Conservation (phyloP, 2,797 vertebrate species). For the Scarus forsteni region DNA sequence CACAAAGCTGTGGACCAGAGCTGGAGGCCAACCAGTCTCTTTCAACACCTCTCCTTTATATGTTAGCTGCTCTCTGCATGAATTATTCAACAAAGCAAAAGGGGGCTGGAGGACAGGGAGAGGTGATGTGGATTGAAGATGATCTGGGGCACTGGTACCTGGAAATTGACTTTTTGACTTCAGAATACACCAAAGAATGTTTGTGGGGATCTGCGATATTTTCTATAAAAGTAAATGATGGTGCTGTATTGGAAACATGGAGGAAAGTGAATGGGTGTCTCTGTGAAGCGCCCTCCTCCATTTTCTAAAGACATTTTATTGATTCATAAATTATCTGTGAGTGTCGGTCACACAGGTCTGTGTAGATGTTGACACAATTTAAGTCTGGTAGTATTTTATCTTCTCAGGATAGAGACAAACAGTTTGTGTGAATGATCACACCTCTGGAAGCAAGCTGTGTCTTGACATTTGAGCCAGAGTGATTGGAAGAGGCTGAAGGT, state of each 20-base stretch:
- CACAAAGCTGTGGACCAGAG: constrained; percentile 5
- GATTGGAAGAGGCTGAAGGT: constrained; percentile 24
- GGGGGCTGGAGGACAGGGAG: constrained; percentile 14
- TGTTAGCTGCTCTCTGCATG: constrained; percentile 38
- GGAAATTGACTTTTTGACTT: constrained; percentile 62
- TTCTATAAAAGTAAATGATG: neutral
- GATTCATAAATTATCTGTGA: constrained; percentile 31
- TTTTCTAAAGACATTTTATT: constrained; percentile 28
- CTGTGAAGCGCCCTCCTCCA: constrained; percentile 5
- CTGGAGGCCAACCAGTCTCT: constrained; percentile 15
- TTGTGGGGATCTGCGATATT: neutral
- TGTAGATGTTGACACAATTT: constrained; percentile 20
- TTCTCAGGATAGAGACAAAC: constrained; percentile 5
- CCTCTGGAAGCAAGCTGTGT: neutral
- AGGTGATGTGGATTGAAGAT: constrained; percentile 49
- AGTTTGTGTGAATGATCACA: constrained; percentile 19
- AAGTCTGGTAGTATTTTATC: constrained; percentile 14
- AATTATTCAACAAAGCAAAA: constrained; percentile 75
- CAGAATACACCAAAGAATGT: constrained; percentile 35
- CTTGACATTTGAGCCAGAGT: constrained; percentile 48
- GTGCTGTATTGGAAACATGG: constrained; percentile 6
- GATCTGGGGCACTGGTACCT: constrained; percentile 24
- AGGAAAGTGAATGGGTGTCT: neutral
- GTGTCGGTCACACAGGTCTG: constrained; percentile 28
- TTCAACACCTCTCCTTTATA: constrained; percentile 39